Evolutionary conservation across 2,797 vertebrate species (phyloP), one percentile per base, ranked within the genome.

Genomic region (Cryptoblepharus egeriae): DNA sequence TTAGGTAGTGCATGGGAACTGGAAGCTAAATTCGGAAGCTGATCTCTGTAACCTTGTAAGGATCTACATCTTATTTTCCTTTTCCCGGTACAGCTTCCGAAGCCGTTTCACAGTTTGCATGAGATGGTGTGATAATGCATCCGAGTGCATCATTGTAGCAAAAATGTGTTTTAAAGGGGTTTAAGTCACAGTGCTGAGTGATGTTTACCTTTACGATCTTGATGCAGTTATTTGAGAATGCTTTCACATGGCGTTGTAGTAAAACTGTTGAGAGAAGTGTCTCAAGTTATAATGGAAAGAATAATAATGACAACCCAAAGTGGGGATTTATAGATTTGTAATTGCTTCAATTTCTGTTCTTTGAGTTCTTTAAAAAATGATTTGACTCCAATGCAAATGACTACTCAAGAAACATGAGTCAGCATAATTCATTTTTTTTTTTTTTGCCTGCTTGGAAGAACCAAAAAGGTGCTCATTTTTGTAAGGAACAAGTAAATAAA

Each of bases 61-160:
- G 3, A 20, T 68, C 28, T 76, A 35, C n/a, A 49, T 16, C 22
- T 10, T 64, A 39, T 24, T 30, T 68, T 60, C 37, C n/a, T 35
- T 11, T 15, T 13, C 6, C 24, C 16, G 1, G 22, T 52, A 39
- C 26, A n/a, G 13, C 37, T 60, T 28, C 64, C 63, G 67, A 5
- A 49, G 16, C 18, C 49, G 39, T 32, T 71, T 76, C 49, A 26
- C n/a, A 58, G 16, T 67, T 12, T 52, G 32, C n/a, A 73, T 35
- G 52, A 37, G 26, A 20, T 45, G n/a, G 3, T 32, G 63, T 5
- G 86, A 5, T 0, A 91, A 85, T 88, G 81, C 76, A 79, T 5
- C 35, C 0, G 55, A 76, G 68, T n/a, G 64, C 15, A 64, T 57
- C 4, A 71, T 20, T 18, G 1, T 22, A 1, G 82, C 22, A 60